Evolutionary conservation across 2,888 invertebrate genomes (phyloP), one percentile per base, ranked within the genome.

Genomic region (Ypsolopha scabrella): DNA sequence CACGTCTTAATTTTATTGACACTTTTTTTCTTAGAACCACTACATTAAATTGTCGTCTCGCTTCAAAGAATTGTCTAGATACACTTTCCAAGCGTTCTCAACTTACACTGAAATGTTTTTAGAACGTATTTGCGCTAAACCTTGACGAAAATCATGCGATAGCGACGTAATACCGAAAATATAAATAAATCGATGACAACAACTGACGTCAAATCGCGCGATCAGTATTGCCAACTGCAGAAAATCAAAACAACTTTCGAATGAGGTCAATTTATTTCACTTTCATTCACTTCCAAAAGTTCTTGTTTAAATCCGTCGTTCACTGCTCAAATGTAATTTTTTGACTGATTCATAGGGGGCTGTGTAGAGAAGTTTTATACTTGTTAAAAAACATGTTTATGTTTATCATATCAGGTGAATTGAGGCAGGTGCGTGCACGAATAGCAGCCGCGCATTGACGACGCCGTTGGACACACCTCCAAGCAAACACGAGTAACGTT

Each of bases 181-280:
- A 72, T 64, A 77, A 72, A 73, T 78, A 78, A 74, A 75, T 71
- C 72, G 67, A 69, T 72, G 67, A 69, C 72, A 74, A 75, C 75
- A 73, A 61, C 58, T 58, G 49, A 57, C 81, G 80, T 80, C 64
- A 74, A 71, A 80, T 81, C 81, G 71, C 59, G 65, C 71, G 76
- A 81, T 80, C 70, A 66, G 58, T 60, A 56, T 56, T 73, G 58
- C 77, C 80, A 77, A 77, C 67, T 24, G 61, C 24, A 66, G 55
- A 53, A 57, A 61, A 71, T 62, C 24, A 65, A 72, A 65, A 71
- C 70, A 24, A 54, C 43, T 35, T 51, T 54, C 52, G 41, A 52
- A 51, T 50, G 50, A 51, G 52, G 55, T 59, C 57, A 58, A 13
- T 14, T 13, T 13, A 13, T 56, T 24, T 54, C 52, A 54, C 58